A percentile compares a stretch with the other conserved stretches of the same genome.
Evolutionary conservation across 2,113 vertebrate species (phyloP).

Genomic region (Sylvia atricapilla): DNA sequence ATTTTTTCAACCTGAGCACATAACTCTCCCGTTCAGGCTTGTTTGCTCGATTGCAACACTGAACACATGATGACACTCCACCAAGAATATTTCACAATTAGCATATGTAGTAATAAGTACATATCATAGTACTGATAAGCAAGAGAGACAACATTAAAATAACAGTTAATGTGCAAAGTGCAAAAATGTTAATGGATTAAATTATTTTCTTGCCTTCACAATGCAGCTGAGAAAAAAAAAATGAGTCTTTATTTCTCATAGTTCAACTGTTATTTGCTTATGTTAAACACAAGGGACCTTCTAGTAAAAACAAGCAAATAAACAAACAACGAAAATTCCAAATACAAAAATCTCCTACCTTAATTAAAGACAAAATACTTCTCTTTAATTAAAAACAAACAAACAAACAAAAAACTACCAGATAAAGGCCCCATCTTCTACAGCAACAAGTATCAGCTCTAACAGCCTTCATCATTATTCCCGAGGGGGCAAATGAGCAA

Average conservation of each 20-base stretch:
- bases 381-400: not conserved
- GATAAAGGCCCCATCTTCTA: not conserved
- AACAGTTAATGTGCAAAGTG: not conserved
- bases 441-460: not conserved
- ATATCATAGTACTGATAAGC: not conserved
- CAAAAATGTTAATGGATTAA: not conserved
- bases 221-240: not conserved
- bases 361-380: not conserved
- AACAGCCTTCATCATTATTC: accelerated
- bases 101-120: not conserved
- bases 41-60: not conserved
- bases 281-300: not conserved
- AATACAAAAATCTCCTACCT: not conserved
- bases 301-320: too few species aligned
- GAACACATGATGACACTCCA: not conserved
- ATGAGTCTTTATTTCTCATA: not conserved
- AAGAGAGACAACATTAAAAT: not conserved
- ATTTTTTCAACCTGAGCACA: not conserved
- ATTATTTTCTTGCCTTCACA: not conserved
- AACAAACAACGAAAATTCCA: not conserved
- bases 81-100: constrained; percentile 27
- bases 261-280: not conserved
- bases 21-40: not conserved
- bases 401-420: not conserved
- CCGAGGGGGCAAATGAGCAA: not conserved